Percentiles rank a stretch among this genome's conserved stretches.
These are phyloP conservation scores for Smithornis capensis DNA, from an alignment of 2,113 vertebrate genomes.

Conservation along the genomic window DNA sequence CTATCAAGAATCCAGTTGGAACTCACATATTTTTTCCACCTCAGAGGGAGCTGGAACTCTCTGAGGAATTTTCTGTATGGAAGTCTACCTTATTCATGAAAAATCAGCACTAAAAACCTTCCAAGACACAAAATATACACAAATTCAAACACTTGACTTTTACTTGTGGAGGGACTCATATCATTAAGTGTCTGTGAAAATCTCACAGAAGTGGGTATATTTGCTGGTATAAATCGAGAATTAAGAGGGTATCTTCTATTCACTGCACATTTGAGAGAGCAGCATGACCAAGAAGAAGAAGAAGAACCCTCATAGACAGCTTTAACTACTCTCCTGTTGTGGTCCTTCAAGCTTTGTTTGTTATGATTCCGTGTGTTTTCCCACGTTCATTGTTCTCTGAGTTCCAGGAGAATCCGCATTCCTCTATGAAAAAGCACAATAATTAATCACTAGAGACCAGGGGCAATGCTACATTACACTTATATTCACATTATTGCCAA, in stretches of 20 bases:
- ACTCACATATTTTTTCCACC: background rate
- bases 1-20: background rate
- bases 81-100: background rate
- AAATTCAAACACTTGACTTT: background rate
- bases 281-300: background rate
- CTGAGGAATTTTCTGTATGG: background rate
- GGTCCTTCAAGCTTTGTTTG: background rate
- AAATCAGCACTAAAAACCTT: background rate
- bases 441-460: background rate
- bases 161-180: rapidly evolving
- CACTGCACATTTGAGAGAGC: background rate
- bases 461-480: background rate
- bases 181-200: background rate
- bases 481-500: background rate
- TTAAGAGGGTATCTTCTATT: background rate
- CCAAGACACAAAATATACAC: background rate
- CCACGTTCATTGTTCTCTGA: background rate
- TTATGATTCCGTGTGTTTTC: background rate
- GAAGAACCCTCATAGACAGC: background rate
- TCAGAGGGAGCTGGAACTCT: background rate
- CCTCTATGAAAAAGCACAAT: background rate
- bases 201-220: background rate
- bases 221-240: background rate
- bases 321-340: background rate
- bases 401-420: background rate